Conservation (phyloP, 2,888 invertebrate genomes). For the Rhamphomyia laevipes region DNA sequence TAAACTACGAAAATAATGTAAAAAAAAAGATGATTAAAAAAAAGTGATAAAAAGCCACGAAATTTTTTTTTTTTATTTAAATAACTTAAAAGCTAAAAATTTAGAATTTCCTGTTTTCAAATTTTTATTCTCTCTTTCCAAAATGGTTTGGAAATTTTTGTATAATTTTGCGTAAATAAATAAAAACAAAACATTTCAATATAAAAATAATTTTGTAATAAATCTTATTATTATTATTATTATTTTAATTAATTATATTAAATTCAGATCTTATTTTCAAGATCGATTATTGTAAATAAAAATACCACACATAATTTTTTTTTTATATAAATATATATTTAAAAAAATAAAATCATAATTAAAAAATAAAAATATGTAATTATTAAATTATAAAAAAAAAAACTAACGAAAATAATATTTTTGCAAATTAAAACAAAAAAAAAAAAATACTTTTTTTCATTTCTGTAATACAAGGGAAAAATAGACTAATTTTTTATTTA, state of each 20-base stretch:
- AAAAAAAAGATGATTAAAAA: no score
- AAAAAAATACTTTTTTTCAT: slow-evolving; percentile 1
- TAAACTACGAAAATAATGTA: no score
- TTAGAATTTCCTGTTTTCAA: no score
- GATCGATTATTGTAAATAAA: slow-evolving; percentile 18
- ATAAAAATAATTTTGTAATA: not conserved
- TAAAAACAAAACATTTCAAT: no score
- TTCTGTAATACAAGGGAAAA: not conserved
- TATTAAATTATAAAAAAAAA: slow-evolving; percentile 11
- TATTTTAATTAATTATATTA: not conserved
- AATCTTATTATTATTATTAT: not conserved
- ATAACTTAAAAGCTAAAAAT: no score
- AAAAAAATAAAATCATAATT: slow-evolving; percentile 14
- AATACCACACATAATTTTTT: slow-evolving; percentile 9
- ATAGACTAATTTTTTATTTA: not conserved
- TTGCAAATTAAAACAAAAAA: not conserved
- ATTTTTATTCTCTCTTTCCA: no score
- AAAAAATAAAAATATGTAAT: slow-evolving; percentile 15
- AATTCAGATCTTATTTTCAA: slow-evolving; percentile 22
- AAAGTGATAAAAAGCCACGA: no score
- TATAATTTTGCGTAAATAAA: no score
- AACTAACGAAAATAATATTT: slow-evolving; percentile 1
- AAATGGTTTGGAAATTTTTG: no score
- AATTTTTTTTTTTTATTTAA: no score
- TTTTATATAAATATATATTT: slow-evolving; percentile 5